Evolutionary conservation across 2,797 vertebrate genomes (phyloP).

Genomic region (Urosaurus nigricauda): DNA sequence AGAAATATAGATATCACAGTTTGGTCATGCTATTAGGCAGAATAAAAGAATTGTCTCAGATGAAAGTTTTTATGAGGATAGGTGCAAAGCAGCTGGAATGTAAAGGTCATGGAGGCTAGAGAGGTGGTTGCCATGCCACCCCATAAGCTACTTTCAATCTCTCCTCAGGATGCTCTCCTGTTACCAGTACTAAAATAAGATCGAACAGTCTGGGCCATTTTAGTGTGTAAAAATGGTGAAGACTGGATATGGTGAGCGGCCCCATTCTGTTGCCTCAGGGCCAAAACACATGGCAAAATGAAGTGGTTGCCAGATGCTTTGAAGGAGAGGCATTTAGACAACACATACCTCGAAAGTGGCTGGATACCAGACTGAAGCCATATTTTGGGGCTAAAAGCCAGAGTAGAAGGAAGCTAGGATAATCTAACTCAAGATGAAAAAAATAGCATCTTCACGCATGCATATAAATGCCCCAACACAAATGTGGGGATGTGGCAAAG

Average conservation of each 20-base stretch:
- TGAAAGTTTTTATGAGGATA: not conserved
- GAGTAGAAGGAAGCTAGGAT: too few relatives aligned
- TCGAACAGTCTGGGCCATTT: not conserved
- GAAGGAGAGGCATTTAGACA: too few relatives aligned
- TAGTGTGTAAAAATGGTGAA: not conserved
- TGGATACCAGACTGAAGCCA: too few relatives aligned
- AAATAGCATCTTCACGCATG: too few relatives aligned
- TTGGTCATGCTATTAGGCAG: not conserved
- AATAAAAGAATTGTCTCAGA: not conserved
- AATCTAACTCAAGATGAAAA: too few relatives aligned
- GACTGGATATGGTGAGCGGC: not conserved
- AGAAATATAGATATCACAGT: not conserved
- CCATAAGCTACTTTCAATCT: not conserved
- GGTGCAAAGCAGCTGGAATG: not conserved
- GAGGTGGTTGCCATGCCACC: not conserved
- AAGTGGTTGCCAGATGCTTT: too few relatives aligned
- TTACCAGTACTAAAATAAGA: not conserved
- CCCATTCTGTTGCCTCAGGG: not conserved
- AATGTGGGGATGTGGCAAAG: too few relatives aligned
- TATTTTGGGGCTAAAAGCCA: too few relatives aligned
- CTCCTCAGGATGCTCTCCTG: not conserved
- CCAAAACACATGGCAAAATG: too few relatives aligned
- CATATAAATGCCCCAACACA: too few relatives aligned
- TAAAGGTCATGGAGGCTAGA: too few relatives aligned
- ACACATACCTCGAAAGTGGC: too few relatives aligned